Evolutionary conservation across 2,797 vertebrate genomes (phyloP), one percentile per base, ranked within the genome.

Genomic region (Acipenser oxyrinchus): DNA sequence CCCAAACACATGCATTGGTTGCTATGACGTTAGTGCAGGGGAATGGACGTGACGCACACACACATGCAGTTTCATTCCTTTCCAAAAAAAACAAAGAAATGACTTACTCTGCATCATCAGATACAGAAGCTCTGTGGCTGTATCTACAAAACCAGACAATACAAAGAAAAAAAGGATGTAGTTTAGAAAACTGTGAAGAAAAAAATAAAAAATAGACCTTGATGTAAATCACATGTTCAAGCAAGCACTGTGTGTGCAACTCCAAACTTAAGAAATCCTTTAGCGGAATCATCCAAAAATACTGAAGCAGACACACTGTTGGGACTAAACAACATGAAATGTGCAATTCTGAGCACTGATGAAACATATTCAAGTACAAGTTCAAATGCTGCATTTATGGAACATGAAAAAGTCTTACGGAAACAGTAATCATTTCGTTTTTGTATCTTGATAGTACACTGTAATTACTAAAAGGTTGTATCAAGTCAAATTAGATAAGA

Each of bases 21-120:
- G 78, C 72, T 73, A 80, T 82, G 81, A 75, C 72, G 82, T 86
- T 86, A 87, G 84, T 85, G 78, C 71, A 76, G 75, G 83, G 78
- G 77, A 61, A 10, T 64, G 74, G 70, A 78, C 80, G 81, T 55
- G 4, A 11, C 10, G 15, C 53, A 64, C 68, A 53, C 13, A 63
- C 57, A 10, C 88, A 90, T 90, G 89, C 88, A 82, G 78, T 79
- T 66, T 66, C 79, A 79, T 77, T 79, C 78, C 51, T 12, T 74
- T 70, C 79, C 78, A 84, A 79, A 70, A 76, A 74, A 81, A 79
- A 70, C 76, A 74, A 82, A 77, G 71, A 78, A 64, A 70, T 73
- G 81, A 98, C 95, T 99, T 97, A 98, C 95, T 95, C 93, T 81
- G 87, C 83, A 77, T 94, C 93, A 87, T 94, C 91, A 90, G 94